Evolutionary conservation across 1,140 invertebrate genomes (phyloP), one percentile per base, ranked within the genome.

Genomic region (Grapholita molesta): DNA sequence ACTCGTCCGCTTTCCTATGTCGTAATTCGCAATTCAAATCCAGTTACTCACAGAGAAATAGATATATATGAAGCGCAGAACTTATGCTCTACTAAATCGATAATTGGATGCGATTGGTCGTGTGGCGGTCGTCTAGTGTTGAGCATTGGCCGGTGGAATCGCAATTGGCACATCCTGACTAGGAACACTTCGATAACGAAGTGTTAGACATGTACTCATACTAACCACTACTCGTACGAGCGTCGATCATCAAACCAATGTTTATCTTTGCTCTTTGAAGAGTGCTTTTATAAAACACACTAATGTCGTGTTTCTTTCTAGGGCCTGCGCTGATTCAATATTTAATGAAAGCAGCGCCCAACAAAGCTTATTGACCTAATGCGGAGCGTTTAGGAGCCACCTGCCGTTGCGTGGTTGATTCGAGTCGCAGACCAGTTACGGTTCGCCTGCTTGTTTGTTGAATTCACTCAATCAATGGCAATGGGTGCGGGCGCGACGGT

Each of bases 391-490:
- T 24, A n/a, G 23, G 9, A 25, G 55, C 15, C 55, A 28, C 55
- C 55, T 28, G 55, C 55, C 3, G 6, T 61, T n/a, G 12, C 48
- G 35, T 42, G 42, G 53, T 64, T 32, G 64, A 23, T 42, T 68
- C 42, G 64, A 67, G 71, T 74, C 72, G 79, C 79, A 67, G 80
- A 81, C 79, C 72, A 70, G 83, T 85, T 81, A 86, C 80, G 84
- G 76, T 78, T 71, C 76, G 85, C 82, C 84, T 79, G 73, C 67
- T 78, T 87, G 82, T 85, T 85, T 85, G 84, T 86, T 88, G 80
- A 85, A 84, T 86, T 85, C 73, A 80, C 75, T 82, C 87, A 89
- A 91, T 91, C 85, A 91, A 86, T 89, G 85, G 80, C 76, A 66
- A 82, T 89, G 85, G 85, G 88, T 79, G 85, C 84, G 86, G 87